Evolutionary conservation across 1,140 invertebrate genomes (phyloP).

Genomic region (Atta colombica): DNA sequence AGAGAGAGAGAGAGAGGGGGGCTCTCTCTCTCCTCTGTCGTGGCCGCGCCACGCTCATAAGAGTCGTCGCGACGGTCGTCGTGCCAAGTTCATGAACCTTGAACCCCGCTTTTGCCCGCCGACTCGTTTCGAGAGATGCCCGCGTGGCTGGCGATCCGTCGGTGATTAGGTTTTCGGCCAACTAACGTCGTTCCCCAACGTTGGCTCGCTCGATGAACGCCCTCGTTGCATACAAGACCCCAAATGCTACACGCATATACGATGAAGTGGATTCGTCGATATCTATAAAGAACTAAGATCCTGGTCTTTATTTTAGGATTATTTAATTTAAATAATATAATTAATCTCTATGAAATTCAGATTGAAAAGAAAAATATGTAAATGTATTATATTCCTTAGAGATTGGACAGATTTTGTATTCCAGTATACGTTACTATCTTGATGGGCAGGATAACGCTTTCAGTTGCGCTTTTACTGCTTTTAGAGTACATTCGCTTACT

Average conservation of each 20-base stretch:
- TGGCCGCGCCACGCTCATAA: constrained; percentile 61
- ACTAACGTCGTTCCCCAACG: constrained; percentile 12
- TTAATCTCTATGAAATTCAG: not conserved
- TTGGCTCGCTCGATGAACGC: not conserved
- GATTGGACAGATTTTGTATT: not conserved
- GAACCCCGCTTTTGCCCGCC: constrained; percentile 77
- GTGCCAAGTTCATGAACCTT: constrained; percentile 83
- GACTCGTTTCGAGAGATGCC: constrained; percentile 78
- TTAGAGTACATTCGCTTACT: constrained; percentile 21
- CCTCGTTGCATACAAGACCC: not conserved
- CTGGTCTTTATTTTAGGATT: not conserved
- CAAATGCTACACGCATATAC: not conserved
- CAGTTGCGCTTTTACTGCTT: not conserved
- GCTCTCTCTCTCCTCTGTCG: constrained; percentile 34
- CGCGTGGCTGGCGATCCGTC: constrained; percentile 71
- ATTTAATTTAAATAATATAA: not conserved
- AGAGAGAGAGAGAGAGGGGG: not conserved
- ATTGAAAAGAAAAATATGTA: not conserved
- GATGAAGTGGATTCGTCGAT: not conserved
- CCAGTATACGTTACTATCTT: not conserved
- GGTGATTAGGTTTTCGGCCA: constrained; percentile 69
- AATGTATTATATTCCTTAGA: not conserved
- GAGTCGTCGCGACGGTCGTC: constrained; percentile 77
- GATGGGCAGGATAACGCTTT: not conserved
- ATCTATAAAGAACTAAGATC: constrained; percentile 8